These are phyloP conservation scores for Anthopleura sola DNA, from an alignment of 64 coral and sea anemone species.

Conservation along the genomic window DNA sequence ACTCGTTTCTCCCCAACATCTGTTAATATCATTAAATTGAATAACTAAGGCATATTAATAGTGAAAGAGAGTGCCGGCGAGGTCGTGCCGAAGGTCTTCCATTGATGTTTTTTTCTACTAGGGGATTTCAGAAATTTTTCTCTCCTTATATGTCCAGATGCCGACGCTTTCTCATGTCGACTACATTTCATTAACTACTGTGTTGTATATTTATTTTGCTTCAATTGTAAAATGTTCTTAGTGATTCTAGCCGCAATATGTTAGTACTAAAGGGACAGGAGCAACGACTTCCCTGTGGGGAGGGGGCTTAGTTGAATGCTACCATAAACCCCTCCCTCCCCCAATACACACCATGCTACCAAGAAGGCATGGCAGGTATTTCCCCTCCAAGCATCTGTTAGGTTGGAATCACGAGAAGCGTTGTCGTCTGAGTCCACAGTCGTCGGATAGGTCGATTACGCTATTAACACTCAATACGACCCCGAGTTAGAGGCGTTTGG, in stretches of 20 bases:
- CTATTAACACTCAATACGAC: conserved; percentile 10
- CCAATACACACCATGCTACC: not conserved
- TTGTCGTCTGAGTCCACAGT: not conserved
- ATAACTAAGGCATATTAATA: not conserved
- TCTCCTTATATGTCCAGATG: too few species aligned
- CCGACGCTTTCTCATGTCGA: too few species aligned
- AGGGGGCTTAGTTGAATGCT: not conserved
- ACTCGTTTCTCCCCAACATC: not conserved
- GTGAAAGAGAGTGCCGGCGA: not conserved
- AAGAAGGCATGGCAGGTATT: not conserved
- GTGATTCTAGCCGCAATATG: too few species aligned
- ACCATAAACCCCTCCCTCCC: not conserved
- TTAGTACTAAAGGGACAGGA: not conserved
- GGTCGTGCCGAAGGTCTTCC: not conserved
- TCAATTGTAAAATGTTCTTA: too few species aligned
- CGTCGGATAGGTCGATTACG: not conserved
- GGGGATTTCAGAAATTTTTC: too few species aligned
- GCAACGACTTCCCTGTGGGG: not conserved
- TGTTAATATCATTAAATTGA: not conserved
- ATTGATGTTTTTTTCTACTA: not conserved
- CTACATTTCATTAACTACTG: too few species aligned
- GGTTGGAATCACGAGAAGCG: not conserved
- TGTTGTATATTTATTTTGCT: too few species aligned
- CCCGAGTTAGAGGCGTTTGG: not conserved
- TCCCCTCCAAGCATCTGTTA: not conserved